Conservation (phyloP, 2,113 vertebrate species). For the Plecturocebus donacophilus region DNA sequence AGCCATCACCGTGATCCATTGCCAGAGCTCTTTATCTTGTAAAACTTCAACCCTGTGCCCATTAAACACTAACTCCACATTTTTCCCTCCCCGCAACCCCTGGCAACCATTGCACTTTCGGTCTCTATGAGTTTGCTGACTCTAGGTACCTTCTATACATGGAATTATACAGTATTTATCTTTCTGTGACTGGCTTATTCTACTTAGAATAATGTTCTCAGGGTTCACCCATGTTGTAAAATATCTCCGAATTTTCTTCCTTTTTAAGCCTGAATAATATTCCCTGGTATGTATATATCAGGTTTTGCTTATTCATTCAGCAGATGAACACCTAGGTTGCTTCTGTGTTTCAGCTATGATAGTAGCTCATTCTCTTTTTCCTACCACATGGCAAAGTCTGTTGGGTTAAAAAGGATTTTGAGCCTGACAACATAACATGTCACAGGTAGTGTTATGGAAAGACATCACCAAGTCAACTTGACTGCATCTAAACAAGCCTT, state of each 20-base stretch:
- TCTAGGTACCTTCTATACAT: background rate
- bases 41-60: background rate
- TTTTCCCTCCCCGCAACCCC: too few species aligned
- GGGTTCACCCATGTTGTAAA: background rate
- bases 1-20: background rate
- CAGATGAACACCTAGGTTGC: background rate
- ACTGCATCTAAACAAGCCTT: background rate
- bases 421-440: background rate
- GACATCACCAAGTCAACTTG: background rate
- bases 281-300: background rate
- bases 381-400: background rate
- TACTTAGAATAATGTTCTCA: background rate
- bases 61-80: background rate
- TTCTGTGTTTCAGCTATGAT: background rate
- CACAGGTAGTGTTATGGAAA: background rate
- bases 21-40: background rate
- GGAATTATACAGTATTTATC: background rate
- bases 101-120: background rate
- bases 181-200: background rate
- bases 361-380: background rate
- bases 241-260: background rate
- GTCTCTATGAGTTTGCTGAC: background rate
- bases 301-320: background rate
- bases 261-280: background rate
- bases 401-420: conserved; percentile 15